These are phyloP conservation scores for Hemicordylus capensis DNA, from an alignment of 2,113 vertebrate genomes.

Conservation along the genomic window DNA sequence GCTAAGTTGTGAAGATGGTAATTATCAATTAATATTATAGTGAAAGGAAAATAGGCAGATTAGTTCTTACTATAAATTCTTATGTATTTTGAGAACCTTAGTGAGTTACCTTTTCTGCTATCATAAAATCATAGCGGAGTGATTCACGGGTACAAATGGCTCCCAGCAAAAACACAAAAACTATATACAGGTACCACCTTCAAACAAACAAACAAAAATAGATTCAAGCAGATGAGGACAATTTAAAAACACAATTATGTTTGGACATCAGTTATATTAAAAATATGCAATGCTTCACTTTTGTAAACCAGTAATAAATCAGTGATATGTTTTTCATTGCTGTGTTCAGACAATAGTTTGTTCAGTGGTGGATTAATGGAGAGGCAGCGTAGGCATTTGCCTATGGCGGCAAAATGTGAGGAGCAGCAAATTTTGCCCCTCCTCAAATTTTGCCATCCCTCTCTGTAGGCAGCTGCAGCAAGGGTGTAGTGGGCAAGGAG, in stretches of 20 bases:
- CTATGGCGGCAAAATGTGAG: not conserved
- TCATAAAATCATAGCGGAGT: slow-evolving; percentile 95
- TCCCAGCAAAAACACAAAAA: slow-evolving; percentile 95
- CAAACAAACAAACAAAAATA: slow-evolving; percentile 55
- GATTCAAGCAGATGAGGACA: not conserved
- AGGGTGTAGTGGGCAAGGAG: no score
- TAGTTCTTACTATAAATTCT: no score
- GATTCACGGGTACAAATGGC: slow-evolving; percentile 92
- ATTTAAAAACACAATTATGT: not conserved
- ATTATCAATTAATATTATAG: no score
- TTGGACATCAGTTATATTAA: not conserved
- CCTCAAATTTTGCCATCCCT: no score
- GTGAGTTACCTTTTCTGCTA: slow-evolving; percentile 93
- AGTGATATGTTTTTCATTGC: not conserved
- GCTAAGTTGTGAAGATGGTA: no score
- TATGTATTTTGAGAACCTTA: not conserved
- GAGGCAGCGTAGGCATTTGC: no score
- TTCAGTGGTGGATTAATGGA: no score
- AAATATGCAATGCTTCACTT: not conserved
- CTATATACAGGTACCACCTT: slow-evolving; percentile 98
- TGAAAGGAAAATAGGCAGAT: no score
- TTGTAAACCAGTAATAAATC: not conserved
- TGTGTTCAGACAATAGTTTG: not conserved
- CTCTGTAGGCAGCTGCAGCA: no score
- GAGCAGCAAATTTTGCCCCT: no score